phyloP scores from a whole-genome alignment of 2,113 vertebrate species.

The Xyliphius kryptos region DNA sequence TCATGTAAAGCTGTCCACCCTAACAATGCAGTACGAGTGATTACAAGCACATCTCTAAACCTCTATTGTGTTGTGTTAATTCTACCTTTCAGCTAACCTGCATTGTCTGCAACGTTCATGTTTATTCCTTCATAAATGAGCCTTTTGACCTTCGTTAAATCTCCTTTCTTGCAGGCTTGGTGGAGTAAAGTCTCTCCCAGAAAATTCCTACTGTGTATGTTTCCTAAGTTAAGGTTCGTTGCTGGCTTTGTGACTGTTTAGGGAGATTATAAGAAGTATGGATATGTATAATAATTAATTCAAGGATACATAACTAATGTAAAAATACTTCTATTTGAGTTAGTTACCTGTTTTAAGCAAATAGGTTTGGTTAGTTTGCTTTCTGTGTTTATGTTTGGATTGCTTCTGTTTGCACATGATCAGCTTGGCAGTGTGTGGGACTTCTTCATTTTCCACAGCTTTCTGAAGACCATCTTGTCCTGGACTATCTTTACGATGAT shows the following conservation, averaged over 20 bases:
- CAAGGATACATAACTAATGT: neutral
- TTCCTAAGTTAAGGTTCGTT: neutral
- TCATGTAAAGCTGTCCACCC: slow-evolving; percentile 83
- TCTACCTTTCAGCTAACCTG: slow-evolving; percentile 63
- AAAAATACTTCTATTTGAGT: neutral
- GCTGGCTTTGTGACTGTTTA: neutral
- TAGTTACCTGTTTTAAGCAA: slow-evolving; percentile 23
- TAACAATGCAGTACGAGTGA: slow-evolving; percentile 5
- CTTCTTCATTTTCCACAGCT: slow-evolving; percentile 7
- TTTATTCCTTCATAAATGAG: slow-evolving; percentile 69
- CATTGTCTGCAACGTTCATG: slow-evolving; percentile 70
- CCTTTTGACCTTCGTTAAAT: slow-evolving; percentile 59
- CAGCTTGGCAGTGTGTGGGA: neutral
- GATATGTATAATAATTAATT: too few relatives aligned
- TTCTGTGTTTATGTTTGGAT: neutral
- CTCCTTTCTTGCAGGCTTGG: slow-evolving; percentile 62
- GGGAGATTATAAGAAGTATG: too few relatives aligned
- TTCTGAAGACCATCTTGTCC: slow-evolving; percentile 10
- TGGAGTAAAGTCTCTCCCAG: slow-evolving; percentile 70
- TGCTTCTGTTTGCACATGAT: slow-evolving; percentile 5
- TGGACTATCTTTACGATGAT: too few relatives aligned
- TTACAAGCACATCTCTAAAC: too few relatives aligned
- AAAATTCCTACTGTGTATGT: slow-evolving; percentile 52
- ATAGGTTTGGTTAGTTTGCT: neutral
- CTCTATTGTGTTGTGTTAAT: neutral